Conservation (phyloP, 2,888 invertebrate genomes). For the Dicycla oo region DNA sequence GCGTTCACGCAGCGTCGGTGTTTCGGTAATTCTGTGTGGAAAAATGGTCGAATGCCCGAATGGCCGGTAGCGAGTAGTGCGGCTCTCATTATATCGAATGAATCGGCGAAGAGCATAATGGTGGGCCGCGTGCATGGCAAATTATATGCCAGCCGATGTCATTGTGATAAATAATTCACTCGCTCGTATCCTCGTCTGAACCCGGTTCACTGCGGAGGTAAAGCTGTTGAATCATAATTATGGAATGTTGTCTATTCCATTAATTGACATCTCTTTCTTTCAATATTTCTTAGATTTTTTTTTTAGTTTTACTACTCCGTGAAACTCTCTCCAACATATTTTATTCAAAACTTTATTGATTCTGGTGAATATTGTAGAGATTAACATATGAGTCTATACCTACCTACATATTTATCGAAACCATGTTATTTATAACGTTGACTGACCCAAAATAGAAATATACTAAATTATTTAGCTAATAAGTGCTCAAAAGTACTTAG, state of each 20-base stretch:
- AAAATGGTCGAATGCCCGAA: conserved; percentile 78
- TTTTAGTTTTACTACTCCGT: not conserved
- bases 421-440: not conserved
- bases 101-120: conserved; percentile 86
- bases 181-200: conserved; percentile 57
- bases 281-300: not conserved
- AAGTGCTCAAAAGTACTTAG: not conserved
- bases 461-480: not conserved
- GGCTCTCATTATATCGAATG: conserved; percentile 86
- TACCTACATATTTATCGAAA: not conserved
- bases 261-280: conserved; percentile 5
- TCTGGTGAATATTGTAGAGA: not conserved
- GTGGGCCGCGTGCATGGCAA: conserved; percentile 82
- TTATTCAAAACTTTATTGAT: not conserved
- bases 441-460: not conserved
- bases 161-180: conserved; percentile 86
- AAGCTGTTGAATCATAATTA: conserved; percentile 45
- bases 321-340: too few relatives aligned
- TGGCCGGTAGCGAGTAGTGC: conserved; percentile 79
- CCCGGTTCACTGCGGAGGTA: conserved; percentile 29
- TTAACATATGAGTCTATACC: not conserved
- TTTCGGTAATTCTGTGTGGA: conserved; percentile 61
- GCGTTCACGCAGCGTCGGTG: conserved; percentile 62
- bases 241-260: conserved; percentile 30
- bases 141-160: conserved; percentile 87